Percentiles rank a stretch among this genome's conserved stretches.
phyloP scores from a whole-genome alignment of 2,113 vertebrate species.

The Sceloporus tristichus region DNA sequence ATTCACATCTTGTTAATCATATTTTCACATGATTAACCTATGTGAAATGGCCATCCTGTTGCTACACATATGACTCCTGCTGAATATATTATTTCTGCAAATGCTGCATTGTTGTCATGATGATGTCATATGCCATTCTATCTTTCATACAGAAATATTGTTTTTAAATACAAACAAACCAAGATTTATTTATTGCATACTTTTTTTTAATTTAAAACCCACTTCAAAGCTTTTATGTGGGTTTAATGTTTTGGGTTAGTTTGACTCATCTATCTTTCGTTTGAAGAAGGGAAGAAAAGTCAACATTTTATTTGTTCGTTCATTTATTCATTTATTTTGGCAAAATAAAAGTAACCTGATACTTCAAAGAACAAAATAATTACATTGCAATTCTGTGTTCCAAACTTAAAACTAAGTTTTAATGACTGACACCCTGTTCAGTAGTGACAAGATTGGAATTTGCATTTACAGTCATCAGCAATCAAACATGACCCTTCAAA shows the following conservation, averaged over 20 bases:
- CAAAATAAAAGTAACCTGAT: background rate
- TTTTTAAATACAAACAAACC: background rate
- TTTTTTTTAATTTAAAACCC: background rate
- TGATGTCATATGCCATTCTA: background rate
- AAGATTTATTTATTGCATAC: constrained; percentile 8
- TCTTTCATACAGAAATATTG: background rate
- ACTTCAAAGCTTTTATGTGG: background rate
- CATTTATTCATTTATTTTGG: background rate
- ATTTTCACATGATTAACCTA: background rate
- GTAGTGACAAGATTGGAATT: no score
- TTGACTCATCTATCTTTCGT: background rate
- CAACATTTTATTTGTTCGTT: background rate
- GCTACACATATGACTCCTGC: background rate
- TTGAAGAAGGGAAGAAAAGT: background rate
- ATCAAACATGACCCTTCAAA: no score
- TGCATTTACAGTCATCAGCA: no score
- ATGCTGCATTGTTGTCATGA: background rate
- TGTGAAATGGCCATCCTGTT: background rate
- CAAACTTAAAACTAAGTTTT: background rate
- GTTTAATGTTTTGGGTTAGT: background rate
- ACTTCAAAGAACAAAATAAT: background rate
- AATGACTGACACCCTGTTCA: no score
- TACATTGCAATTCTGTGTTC: background rate
- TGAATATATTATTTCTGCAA: background rate
- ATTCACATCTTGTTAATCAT: background rate